These are phyloP conservation scores for Sialia sialis DNA, from an alignment of 2,113 vertebrate genomes.

Conservation along the genomic window DNA sequence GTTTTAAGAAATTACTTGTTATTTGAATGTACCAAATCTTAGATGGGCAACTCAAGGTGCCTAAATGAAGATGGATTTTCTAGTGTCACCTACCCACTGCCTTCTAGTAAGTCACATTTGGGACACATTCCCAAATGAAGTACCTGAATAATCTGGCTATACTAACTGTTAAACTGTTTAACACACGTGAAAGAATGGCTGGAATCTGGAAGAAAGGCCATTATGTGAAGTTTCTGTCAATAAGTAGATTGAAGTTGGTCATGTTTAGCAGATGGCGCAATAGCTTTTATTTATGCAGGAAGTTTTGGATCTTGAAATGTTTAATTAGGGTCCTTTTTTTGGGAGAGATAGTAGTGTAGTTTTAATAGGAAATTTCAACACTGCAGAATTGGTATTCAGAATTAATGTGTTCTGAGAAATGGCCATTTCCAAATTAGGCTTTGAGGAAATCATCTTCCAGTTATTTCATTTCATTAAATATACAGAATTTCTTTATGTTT, in stretches of 20 bases:
- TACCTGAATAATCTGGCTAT: neutral
- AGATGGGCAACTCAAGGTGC: neutral
- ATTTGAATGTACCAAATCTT: neutral
- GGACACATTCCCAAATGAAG: neutral
- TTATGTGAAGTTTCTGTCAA: neutral
- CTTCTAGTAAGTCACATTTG: neutral
- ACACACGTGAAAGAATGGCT: neutral
- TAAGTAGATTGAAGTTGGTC: neutral
- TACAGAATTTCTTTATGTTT: neutral
- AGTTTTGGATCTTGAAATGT: neutral
- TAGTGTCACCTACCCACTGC: neutral
- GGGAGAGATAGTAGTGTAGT: neutral
- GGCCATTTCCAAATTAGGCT: neutral
- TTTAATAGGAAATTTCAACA: neutral
- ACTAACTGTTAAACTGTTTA: neutral
- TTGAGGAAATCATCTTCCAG: neutral
- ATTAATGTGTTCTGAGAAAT: neutral
- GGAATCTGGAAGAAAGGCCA: neutral
- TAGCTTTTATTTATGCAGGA: neutral
- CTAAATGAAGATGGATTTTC: neutral
- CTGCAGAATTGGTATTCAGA: neutral
- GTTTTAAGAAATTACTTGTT: neutral
- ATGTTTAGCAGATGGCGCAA: neutral
- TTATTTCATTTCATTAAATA: neutral
- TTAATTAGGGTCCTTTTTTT: neutral